Percentiles rank a stretch among this genome's conserved stretches.
These are phyloP conservation scores for Exaiptasia diaphana DNA, from an alignment of 64 coral and sea anemone species.

Conservation along the genomic window DNA sequence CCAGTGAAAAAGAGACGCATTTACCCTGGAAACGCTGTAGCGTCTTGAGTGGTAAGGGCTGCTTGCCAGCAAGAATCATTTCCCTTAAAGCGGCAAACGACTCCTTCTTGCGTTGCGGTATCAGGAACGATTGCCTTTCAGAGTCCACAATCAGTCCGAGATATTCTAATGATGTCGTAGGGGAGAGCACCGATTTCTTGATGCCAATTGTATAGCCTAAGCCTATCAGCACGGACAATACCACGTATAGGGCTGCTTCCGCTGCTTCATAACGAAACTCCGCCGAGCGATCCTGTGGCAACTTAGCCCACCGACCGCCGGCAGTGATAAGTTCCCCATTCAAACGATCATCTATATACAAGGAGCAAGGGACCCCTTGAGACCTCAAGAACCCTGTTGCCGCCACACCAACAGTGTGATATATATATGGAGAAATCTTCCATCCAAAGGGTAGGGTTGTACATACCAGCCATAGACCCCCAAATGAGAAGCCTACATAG, in stretches of 20 bases:
- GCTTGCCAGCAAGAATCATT: background rate
- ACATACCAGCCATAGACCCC: background rate
- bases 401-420: constrained; percentile 23
- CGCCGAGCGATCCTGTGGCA: background rate
- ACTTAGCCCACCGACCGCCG: background rate
- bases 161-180: background rate
- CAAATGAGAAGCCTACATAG: background rate
- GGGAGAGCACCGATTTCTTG: constrained; percentile 8
- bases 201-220: background rate
- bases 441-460: constrained; percentile 29
- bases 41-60: background rate
- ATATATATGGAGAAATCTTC: constrained; percentile 22
- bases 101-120: background rate
- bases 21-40: constrained; percentile 22
- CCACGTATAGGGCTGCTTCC: background rate
- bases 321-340: background rate
- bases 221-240: background rate
- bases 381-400: background rate
- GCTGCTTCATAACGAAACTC: background rate
- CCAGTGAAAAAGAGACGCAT: constrained; percentile 7
- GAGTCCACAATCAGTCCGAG: background rate
- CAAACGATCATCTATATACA: background rate
- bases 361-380: background rate
- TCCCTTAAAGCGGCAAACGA: background rate
- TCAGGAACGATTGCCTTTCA: background rate